A percentile compares a stretch with the other conserved stretches of the same genome.
phyloP scores from a whole-genome alignment of 2,797 vertebrate species.

The Mastacembelus armatus region DNA sequence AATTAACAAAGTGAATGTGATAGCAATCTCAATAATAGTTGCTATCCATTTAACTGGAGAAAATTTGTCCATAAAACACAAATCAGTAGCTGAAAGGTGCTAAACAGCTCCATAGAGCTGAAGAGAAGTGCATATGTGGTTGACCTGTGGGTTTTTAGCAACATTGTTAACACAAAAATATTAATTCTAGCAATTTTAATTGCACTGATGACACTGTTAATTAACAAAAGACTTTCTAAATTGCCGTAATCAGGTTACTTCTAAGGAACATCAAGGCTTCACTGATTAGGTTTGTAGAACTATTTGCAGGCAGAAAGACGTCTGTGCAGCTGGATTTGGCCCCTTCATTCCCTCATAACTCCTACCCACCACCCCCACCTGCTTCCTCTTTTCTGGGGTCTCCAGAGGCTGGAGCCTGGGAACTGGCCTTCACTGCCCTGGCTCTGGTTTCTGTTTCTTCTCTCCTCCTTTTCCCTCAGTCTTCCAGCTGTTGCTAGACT shows the following conservation, averaged over 20 bases:
- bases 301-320: conserved; percentile 30
- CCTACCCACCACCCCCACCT: background rate
- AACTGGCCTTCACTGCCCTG: conserved; percentile 69
- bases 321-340: conserved; percentile 64
- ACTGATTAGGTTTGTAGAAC: conserved; percentile 30
- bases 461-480: conserved; percentile 50
- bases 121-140: too few relatives aligned
- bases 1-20: background rate
- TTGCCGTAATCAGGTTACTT: background rate
- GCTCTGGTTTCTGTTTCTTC: conserved; percentile 51
- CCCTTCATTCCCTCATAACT: background rate
- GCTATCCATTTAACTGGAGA: background rate
- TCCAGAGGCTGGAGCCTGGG: conserved; percentile 76
- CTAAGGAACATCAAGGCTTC: conserved; percentile 1
- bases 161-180: too few relatives aligned
- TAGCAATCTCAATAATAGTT: too few relatives aligned
- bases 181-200: background rate
- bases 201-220: background rate
- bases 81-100: too few relatives aligned
- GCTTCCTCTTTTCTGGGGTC: conserved; percentile 60
- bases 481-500: conserved; percentile 78
- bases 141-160: too few relatives aligned
- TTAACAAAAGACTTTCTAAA: conserved; percentile 1
- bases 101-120: too few relatives aligned
- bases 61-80: too few relatives aligned